Evolutionary conservation across 2,113 vertebrate species (phyloP).

Genomic region (Myanophis thanlyinensis): DNA sequence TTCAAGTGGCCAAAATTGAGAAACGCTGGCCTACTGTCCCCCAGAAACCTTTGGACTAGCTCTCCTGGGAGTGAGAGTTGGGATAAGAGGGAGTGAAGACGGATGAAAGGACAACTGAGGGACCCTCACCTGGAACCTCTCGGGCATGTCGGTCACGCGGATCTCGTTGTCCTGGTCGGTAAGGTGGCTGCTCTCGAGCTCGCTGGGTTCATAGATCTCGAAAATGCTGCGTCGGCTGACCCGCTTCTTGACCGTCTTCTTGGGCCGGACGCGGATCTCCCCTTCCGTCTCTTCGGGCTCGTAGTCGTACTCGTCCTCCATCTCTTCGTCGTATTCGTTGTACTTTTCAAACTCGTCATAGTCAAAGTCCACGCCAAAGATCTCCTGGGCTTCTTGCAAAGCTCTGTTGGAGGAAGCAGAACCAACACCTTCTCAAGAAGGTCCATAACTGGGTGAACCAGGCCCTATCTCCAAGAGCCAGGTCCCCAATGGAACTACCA

Average conservation of each 20-base stretch:
- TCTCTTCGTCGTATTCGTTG: conserved; percentile 81
- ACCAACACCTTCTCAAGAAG: neutral
- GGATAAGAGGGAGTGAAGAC: neutral
- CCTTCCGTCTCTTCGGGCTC: conserved; percentile 94
- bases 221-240: conserved; percentile 96
- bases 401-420: conserved; percentile 74
- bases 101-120: rapidly evolving
- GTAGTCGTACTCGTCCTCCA: conserved; percentile 92
- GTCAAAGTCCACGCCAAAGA: conserved; percentile 97
- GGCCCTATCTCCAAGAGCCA: too few relatives aligned
- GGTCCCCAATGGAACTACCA: too few relatives aligned
- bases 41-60: neutral
- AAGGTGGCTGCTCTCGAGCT: conserved; percentile 97
- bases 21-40: neutral
- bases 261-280: conserved; percentile 90
- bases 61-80: neutral
- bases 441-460: neutral
- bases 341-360: conserved; percentile 94
- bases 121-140: conserved; percentile 91
- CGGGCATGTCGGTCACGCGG: conserved; percentile 94
- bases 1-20: too few relatives aligned
- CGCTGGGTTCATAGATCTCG: conserved; percentile 97
- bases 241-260: conserved; percentile 92
- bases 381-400: conserved; percentile 97
- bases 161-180: conserved; percentile 99